Percentiles rank a stretch among this genome's conserved stretches.
Conservation (phyloP, 2,888 invertebrate species). For the Linyphia triangularis region DNA sequence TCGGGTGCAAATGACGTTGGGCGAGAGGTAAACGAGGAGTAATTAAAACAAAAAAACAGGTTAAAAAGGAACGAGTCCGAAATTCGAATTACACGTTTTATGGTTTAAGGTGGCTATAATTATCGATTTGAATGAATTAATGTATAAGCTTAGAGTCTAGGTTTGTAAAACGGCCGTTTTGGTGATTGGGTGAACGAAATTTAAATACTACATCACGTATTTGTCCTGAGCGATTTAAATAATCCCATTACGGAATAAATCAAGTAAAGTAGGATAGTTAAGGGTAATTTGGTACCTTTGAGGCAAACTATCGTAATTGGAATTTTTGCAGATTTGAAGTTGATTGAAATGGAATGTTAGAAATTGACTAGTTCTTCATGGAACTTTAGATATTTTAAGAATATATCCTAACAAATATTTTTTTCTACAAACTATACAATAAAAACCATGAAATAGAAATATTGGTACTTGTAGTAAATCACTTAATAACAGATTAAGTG, state of each 20-base stretch:
- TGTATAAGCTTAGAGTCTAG: neutral
- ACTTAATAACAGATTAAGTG: too few relatives aligned
- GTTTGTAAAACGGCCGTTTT: neutral
- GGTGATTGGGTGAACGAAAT: neutral
- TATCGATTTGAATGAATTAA: neutral
- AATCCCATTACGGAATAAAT: neutral
- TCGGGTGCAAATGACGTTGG: neutral
- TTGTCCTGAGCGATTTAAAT: neutral
- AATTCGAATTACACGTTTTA: neutral
- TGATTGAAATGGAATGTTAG: too few relatives aligned
- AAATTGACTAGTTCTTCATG: too few relatives aligned
- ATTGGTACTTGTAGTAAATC: too few relatives aligned
- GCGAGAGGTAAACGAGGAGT: neutral
- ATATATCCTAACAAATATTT: too few relatives aligned
- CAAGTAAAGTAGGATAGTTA: too few relatives aligned
- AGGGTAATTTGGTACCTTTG: too few relatives aligned
- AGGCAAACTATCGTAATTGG: too few relatives aligned
- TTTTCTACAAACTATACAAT: too few relatives aligned
- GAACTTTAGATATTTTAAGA: too few relatives aligned
- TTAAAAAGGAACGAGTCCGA: neutral
- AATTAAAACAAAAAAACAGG: slow-evolving; percentile 3
- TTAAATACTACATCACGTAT: neutral
- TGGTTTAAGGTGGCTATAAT: neutral
- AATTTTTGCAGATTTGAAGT: too few relatives aligned
- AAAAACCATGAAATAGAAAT: too few relatives aligned